Percentiles rank a stretch among this genome's conserved stretches.
Conservation (phyloP, 1,140 invertebrate genomes). For the Drosophila equinoxialis region DNA sequence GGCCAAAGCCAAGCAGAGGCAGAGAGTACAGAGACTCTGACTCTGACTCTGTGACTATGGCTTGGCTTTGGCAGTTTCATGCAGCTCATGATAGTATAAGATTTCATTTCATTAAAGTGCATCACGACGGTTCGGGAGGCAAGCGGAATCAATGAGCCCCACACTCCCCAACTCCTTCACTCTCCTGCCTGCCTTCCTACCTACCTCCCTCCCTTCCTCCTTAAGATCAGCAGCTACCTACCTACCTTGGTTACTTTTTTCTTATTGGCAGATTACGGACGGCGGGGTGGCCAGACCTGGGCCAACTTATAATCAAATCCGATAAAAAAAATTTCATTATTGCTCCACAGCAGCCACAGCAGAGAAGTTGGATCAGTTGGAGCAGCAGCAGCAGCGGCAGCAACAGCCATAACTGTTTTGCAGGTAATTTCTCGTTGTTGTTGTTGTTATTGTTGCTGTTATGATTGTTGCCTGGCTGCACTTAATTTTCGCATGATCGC, state of each 20-base stretch:
- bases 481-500: slow-evolving; percentile 81
- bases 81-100: slow-evolving; percentile 79
- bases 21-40: slow-evolving; percentile 20
- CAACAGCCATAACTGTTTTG: slow-evolving; percentile 73
- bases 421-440: slow-evolving; percentile 72
- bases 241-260: slow-evolving; percentile 69
- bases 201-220: not conserved
- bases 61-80: slow-evolving; percentile 47
- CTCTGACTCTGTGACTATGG: slow-evolving; percentile 26
- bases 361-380: slow-evolving; percentile 26
- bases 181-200: not conserved
- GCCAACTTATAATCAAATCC: slow-evolving; percentile 80
- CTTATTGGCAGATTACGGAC: slow-evolving; percentile 79
- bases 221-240: slow-evolving; percentile 46
- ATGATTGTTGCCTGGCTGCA: slow-evolving; percentile 72
- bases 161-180: not conserved
- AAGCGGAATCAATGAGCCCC: slow-evolving; percentile 72
- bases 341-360: slow-evolving; percentile 65
- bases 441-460: slow-evolving; percentile 70
- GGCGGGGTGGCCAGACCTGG: slow-evolving; percentile 53
- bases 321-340: slow-evolving; percentile 82
- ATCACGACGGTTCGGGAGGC: slow-evolving; percentile 67
- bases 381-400: slow-evolving; percentile 26
- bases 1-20: slow-evolving; percentile 55
- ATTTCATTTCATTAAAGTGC: slow-evolving; percentile 82